Evolutionary conservation across 2,113 vertebrate species (phyloP), one percentile per base, ranked within the genome.

Genomic region (Anguilla rostrata): DNA sequence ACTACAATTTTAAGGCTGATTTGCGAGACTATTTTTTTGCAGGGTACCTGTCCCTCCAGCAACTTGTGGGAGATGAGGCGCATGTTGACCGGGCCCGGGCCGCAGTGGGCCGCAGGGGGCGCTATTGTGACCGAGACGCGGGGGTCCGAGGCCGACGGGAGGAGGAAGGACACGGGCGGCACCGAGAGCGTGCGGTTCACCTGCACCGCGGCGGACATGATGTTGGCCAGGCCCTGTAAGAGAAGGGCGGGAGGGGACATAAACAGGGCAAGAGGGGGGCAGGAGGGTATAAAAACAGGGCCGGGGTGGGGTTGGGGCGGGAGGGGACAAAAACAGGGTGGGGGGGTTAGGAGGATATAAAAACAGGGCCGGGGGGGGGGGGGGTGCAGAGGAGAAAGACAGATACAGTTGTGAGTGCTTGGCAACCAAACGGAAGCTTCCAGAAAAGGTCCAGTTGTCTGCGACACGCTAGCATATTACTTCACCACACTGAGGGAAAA

Each of bases 31-130:
- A 46, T 5, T 9, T 9, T 46, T 9, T 5, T 46, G 43, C 43
- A 46, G 43, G 43, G 49, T 86, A 98, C 97, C 97, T 98, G 97
- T 91, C 97, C 97, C 91, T 98, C 97, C 39, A 96, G 96, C 1
- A 98, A 91, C 87, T 98, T 96, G 66, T 95, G 94, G 14, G 97
- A 98, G 91, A 98, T 97, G 82, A 98, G 96, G 86, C 97, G 96
- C 95, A 97, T 95, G 85, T 96, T 94, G 84, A 98, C 91, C 0
- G 96, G 96, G 63, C 94, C 96, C 0, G 91, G 93, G 49, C 97
- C 97, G 0, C 94, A 94, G 93, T 98, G 97, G 0, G 97, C 95
- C 39, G 95, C 93, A 0, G 97, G 97, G 5, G 97, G 95, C 0
- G 94, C 92, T 86, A 98, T 96, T 49, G 94, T 96, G 53, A 97